A percentile compares a stretch with the other conserved stretches of the same genome.
These are phyloP conservation scores for Adelphocoris suturalis DNA, from an alignment of 2,888 invertebrate species.

Conservation along the genomic window DNA sequence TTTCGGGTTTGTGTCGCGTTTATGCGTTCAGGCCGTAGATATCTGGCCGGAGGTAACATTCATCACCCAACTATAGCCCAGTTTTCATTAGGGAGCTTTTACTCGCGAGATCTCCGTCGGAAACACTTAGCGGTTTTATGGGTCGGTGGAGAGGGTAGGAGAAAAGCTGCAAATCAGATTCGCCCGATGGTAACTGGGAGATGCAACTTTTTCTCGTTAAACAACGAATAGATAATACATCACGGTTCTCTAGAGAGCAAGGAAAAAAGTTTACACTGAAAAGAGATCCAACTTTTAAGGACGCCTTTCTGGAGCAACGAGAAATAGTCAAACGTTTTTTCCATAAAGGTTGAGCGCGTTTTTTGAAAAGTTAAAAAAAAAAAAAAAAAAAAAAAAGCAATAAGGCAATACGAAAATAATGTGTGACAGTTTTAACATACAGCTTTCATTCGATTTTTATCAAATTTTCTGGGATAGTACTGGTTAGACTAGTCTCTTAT, in stretches of 20 bases:
- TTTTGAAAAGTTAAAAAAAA: no score
- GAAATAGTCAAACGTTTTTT: no score
- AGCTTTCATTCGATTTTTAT: no score
- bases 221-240: neutral
- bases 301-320: no score
- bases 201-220: constrained; percentile 19
- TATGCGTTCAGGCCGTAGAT: neutral
- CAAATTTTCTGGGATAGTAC: no score
- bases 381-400: no score
- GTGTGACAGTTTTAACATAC: no score
- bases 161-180: constrained; percentile 12
- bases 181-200: neutral
- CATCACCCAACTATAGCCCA: constrained; percentile 11
- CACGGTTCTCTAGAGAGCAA: neutral
- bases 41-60: neutral
- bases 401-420: no score
- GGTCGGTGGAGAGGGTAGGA: neutral
- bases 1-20: neutral
- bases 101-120: neutral
- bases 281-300: no score
- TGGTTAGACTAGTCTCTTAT: no score
- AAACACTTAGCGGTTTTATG: neutral
- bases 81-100: neutral
- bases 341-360: no score
- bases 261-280: neutral